Percentiles rank a stretch among this genome's conserved stretches.
Evolutionary conservation across 2,797 vertebrate genomes (phyloP).

Genomic region (Synanceia verrucosa): DNA sequence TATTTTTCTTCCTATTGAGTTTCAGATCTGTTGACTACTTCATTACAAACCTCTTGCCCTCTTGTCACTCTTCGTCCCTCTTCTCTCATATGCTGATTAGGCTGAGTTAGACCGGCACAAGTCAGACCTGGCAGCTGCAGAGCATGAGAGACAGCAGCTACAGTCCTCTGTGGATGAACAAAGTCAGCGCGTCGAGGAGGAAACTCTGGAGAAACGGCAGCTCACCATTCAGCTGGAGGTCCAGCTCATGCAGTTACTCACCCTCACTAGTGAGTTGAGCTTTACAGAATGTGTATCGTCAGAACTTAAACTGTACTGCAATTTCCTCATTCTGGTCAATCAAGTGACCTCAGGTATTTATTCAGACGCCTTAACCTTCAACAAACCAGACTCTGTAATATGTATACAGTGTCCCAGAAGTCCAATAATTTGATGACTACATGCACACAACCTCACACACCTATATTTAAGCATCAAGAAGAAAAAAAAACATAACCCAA

Average conservation of each 20-base stretch:
- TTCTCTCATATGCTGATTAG: slow-evolving; percentile 63
- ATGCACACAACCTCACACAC: neutral
- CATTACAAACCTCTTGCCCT: neutral
- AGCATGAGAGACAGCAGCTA: slow-evolving; percentile 48
- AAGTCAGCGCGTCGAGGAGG: slow-evolving; percentile 69
- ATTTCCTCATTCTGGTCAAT: neutral
- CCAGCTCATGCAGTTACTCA: slow-evolving; percentile 66
- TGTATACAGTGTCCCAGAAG: neutral
- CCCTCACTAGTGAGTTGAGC: slow-evolving; percentile 79
- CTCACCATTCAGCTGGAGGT: slow-evolving; percentile 78
- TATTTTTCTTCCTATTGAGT: neutral
- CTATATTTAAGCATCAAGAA: too few species aligned
- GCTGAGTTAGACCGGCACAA: slow-evolving; percentile 79
- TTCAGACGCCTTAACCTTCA: neutral
- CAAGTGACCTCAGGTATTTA: neutral
- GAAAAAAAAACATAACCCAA: neutral
- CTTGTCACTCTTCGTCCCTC: neutral
- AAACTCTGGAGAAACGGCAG: slow-evolving; percentile 81
- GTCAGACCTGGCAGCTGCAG: slow-evolving; percentile 70
- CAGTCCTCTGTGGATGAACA: slow-evolving; percentile 68
- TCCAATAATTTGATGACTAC: neutral
- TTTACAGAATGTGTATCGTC: neutral
- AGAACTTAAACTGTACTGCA: neutral
- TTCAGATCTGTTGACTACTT: neutral
- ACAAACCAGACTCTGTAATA: neutral